Conservation (phyloP, 1,140 invertebrate genomes). For the Dendroctonus ponderosae region DNA sequence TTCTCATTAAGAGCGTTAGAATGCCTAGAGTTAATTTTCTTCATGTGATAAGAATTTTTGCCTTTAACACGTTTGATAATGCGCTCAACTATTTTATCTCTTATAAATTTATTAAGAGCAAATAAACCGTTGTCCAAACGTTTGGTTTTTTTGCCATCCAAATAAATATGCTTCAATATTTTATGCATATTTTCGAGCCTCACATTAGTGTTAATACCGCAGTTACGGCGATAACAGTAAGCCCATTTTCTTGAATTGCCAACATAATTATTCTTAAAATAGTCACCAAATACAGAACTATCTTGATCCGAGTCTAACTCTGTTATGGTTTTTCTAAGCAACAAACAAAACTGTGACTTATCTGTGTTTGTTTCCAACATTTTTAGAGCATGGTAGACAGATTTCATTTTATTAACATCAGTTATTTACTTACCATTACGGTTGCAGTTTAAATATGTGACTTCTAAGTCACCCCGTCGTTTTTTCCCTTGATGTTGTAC, state of each 20-base stretch:
- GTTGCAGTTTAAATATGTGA: no score
- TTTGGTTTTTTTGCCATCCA: conserved; percentile 11
- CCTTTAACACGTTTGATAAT: background rate
- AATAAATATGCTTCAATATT: conserved; percentile 14
- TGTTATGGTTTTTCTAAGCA: no score
- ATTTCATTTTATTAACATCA: no score
- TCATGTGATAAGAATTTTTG: no score
- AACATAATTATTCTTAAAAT: conserved; percentile 21
- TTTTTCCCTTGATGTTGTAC: no score
- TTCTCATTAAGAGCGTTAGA: no score
- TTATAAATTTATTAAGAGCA: conserved; percentile 6
- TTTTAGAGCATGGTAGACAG: no score
- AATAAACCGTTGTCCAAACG: conserved; percentile 6
- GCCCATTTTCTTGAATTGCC: conserved; percentile 12
- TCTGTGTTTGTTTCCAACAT: no score
- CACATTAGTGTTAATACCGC: conserved; percentile 22
- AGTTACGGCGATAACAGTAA: conserved; percentile 12
- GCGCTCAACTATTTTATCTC: conserved; percentile 11
- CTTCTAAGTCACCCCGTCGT: no score
- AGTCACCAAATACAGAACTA: conserved; percentile 5
- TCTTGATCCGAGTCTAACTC: conserved; percentile 15
- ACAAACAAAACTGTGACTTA: no score
- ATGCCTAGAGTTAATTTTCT: no score
- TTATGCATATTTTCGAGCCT: conserved; percentile 17
- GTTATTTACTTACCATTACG: no score